Base-by-base conservation (phyloP, 2,888 invertebrate genomes). In the Aphodius sticticus region DNA sequence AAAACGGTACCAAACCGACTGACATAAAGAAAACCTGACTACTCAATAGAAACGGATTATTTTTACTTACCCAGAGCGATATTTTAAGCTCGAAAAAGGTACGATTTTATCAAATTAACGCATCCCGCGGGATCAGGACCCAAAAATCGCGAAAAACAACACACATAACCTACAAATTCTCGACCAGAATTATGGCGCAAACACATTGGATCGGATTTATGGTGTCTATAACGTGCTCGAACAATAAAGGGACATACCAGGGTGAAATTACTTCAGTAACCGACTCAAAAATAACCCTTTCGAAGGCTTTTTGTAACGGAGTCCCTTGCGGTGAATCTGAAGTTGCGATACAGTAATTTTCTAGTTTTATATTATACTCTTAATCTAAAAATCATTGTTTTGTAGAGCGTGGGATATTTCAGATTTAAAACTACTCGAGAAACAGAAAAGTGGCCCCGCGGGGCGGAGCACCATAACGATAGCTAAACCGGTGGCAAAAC, bases 241-340 rank as follows among this genome's bases (percentile, higher is more conserved):
- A 94, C 81, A 92, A 93, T 74, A 88, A 95, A 82, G 96, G 96
- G 76, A 93, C 94, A 81, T 97, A 95, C 87, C 97, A 97, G 89
- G 96, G 94, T 15, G 91, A 92, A 86, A 96, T 97, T 82, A 90
- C 93, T 78, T 92, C 93, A 85, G 94, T 96, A 36, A 95, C 95
- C 85, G 93, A 93, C 77, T 90, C 90, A 72, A 92, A 92, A 76
- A 92, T 97, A 82, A 95, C 95, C 1, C 92, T 97, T 80, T 92
- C 92, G 9, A 94, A 95, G 87, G 94, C 95, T 14, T 97, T 96
- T 88, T 93, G 95, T 83, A 96, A 97, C 90, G 97, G 97, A 15
- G 89, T 93, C 69, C 93, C 92, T 86, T 91, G 92, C 82, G 90
- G 92, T 77, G 90, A 91, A 35, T 83, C 86, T 77, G 91, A 92